phyloP scores from a whole-genome alignment of 2,113 vertebrate species.

The Peromyscus maniculatus region DNA sequence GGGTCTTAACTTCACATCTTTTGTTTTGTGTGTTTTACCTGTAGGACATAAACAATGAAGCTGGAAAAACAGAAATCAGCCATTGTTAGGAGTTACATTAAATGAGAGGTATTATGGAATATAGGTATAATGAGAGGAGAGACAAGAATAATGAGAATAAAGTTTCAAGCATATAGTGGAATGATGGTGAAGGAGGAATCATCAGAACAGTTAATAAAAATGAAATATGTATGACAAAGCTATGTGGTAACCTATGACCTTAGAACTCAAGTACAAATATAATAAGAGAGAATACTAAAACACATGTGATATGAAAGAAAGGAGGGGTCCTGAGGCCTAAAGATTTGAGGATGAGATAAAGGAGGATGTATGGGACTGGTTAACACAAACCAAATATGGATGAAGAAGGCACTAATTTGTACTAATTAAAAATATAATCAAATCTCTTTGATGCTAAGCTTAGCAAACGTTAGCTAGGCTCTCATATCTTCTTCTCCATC shows the following conservation, averaged over 20 bases:
- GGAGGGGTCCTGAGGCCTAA: too few relatives aligned
- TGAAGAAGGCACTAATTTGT: background rate
- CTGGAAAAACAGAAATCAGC: background rate
- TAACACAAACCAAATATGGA: too few relatives aligned
- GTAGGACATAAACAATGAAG: background rate
- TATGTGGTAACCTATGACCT: background rate
- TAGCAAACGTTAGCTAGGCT: background rate
- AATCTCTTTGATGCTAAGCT: background rate
- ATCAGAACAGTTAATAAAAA: background rate
- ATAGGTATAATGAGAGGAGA: background rate
- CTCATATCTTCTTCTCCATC: background rate
- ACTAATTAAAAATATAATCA: background rate
- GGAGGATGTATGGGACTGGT: too few relatives aligned
- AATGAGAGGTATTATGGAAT: background rate
- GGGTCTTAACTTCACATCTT: background rate
- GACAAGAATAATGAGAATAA: background rate
- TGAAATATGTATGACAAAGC: too few relatives aligned
- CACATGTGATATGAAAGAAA: background rate
- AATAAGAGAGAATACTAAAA: background rate
- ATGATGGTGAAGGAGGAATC: background rate
- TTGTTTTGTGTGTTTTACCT: background rate
- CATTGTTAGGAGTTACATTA: background rate
- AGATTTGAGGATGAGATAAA: background rate
- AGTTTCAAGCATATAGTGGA: background rate
- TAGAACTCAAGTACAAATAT: background rate